phyloP scores from a whole-genome alignment of 2,797 vertebrate species.

The Lepidocolaptes lacrymiger region DNA sequence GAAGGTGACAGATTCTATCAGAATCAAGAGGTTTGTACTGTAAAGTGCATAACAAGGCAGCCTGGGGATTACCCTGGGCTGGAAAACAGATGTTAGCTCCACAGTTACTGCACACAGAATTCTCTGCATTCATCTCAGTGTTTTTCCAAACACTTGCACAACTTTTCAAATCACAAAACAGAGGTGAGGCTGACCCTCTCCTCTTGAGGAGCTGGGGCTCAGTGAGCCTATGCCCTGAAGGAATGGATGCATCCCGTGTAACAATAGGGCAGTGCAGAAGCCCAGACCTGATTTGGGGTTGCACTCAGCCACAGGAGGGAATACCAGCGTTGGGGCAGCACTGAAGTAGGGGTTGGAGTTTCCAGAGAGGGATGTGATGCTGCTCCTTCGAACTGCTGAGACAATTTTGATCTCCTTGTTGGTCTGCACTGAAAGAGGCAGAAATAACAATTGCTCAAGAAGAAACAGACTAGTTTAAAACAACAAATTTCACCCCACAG shows the following conservation, averaged over 20 bases:
- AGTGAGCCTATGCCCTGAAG: neutral
- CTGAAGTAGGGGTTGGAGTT: slow-evolving; percentile 63
- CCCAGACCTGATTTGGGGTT: slow-evolving; percentile 88
- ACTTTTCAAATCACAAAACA: neutral
- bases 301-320: slow-evolving; percentile 73
- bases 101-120: neutral
- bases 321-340: slow-evolving; percentile 45
- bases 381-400: slow-evolving; percentile 67
- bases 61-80: neutral
- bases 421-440: slow-evolving; percentile 69
- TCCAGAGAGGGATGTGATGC: slow-evolving; percentile 65
- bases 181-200: neutral
- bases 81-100: neutral
- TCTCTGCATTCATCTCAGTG: neutral
- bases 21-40: neutral
- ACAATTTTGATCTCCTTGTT: slow-evolving; percentile 77
- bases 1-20: slow-evolving; percentile 44
- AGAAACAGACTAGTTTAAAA: neutral
- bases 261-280: neutral
- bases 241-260: accelerated
- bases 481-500: neutral
- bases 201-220: neutral
- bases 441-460: neutral
- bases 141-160: neutral
- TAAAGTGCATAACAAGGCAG: neutral